phyloP scores from a whole-genome alignment of 1,140 invertebrate species.

The Adoxophyes honmai region DNA sequence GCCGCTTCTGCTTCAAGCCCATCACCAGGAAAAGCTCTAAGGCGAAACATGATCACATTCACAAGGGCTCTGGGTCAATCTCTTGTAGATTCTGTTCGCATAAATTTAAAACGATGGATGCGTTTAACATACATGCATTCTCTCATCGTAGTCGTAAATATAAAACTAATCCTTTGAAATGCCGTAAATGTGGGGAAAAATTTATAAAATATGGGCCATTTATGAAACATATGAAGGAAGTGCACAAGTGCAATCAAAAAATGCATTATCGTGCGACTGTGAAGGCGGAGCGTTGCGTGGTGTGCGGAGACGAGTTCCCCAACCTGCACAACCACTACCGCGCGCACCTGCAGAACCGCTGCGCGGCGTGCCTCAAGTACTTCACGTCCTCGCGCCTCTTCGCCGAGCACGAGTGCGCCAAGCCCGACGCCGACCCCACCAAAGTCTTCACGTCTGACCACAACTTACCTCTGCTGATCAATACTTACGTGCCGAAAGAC shows the following conservation, averaged over 20 bases:
- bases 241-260: constrained; percentile 62
- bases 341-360: constrained; percentile 63
- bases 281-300: constrained; percentile 57
- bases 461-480: constrained; percentile 49
- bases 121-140: constrained; percentile 71
- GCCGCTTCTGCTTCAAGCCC: constrained; percentile 71
- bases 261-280: constrained; percentile 59
- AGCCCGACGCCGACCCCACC: constrained; percentile 54
- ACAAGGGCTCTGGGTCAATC: constrained; percentile 60
- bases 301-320: constrained; percentile 64
- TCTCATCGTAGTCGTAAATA: constrained; percentile 70
- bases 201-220: constrained; percentile 70
- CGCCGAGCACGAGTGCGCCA: constrained; percentile 56
- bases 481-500: constrained; percentile 58
- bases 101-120: constrained; percentile 69
- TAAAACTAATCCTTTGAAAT: constrained; percentile 66
- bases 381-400: constrained; percentile 64
- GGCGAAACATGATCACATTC: constrained; percentile 50
- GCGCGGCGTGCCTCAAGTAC: constrained; percentile 59
- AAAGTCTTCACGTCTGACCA: constrained; percentile 62
- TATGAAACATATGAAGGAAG: constrained; percentile 60
- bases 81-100: constrained; percentile 69
- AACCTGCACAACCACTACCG: constrained; percentile 73
- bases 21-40: constrained; percentile 55
- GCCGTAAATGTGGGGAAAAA: constrained; percentile 60